Percentiles rank a stretch among this genome's conserved stretches.
These are phyloP conservation scores for Lytechinus variegatus DNA, from an alignment of 35 echinoderm and acorn worm genomes.

Conservation along the genomic window DNA sequence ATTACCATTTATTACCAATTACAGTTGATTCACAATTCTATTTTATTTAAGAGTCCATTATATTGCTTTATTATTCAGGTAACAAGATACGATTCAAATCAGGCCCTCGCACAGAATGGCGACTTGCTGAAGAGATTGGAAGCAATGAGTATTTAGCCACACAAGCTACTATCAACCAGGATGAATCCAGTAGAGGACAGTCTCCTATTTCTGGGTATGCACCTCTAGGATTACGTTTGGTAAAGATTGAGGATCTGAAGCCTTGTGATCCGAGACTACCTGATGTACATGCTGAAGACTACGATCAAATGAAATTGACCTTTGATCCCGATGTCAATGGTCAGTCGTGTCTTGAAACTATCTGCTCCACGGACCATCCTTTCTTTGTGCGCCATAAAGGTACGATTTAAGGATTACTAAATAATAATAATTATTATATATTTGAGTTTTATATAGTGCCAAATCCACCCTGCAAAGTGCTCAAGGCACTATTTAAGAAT, in stretches of 20 bases:
- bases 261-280: not conserved
- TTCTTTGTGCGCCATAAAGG: conserved; percentile 66
- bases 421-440: too few species aligned
- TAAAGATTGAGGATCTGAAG: conserved; percentile 55
- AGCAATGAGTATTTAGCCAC: conserved; percentile 54
- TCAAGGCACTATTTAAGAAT: too few species aligned
- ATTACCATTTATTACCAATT: too few species aligned
- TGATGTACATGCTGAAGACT: not conserved
- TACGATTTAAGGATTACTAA: not conserved
- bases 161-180: conserved; percentile 35
- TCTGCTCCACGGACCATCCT: conserved; percentile 60
- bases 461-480: too few species aligned
- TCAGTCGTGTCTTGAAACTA: conserved; percentile 19
- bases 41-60: too few species aligned
- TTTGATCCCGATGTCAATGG: conserved; percentile 28
- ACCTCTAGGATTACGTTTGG: conserved; percentile 49
- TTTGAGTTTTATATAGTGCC: too few species aligned
- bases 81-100: conserved; percentile 55
- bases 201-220: conserved; percentile 53
- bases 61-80: not conserved
- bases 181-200: not conserved
- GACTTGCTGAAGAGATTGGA: conserved; percentile 55
- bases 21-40: too few species aligned
- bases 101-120: conserved; percentile 57
- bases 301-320: conserved; percentile 51